phyloP scores from a whole-genome alignment of 2,113 vertebrate species.

The Percina caprodes region DNA sequence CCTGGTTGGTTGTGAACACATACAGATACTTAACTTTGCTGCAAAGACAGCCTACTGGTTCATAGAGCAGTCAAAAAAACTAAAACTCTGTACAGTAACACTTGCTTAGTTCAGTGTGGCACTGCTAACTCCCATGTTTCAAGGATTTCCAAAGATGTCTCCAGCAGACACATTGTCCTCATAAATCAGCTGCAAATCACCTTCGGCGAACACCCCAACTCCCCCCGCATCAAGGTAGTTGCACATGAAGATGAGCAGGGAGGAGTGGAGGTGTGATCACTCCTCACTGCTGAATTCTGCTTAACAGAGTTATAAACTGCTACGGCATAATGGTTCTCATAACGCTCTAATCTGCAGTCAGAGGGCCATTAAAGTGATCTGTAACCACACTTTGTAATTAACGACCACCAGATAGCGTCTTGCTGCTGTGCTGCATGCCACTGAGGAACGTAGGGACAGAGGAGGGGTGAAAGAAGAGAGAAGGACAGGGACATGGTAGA shows the following conservation, averaged over 20 bases:
- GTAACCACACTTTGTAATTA: conserved; percentile 73
- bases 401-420: conserved; percentile 48
- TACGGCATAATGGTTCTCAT: conserved; percentile 57
- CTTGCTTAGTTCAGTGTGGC: background rate
- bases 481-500: background rate
- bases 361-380: conserved; percentile 69
- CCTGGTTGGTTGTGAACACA: background rate
- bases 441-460: conserved; percentile 3
- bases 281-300: conserved; percentile 61
- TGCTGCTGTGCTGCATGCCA: conserved; percentile 12
- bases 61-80: background rate
- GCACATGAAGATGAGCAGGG: conserved; percentile 34
- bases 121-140: background rate
- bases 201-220: background rate
- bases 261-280: conserved; percentile 33
- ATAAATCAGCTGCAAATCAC: conserved; percentile 2
- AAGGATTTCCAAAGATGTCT: background rate
- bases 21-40: background rate
- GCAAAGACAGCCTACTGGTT: background rate
- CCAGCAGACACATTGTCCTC: background rate
- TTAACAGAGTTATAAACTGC: conserved; percentile 76
- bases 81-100: background rate
- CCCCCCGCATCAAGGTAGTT: background rate
- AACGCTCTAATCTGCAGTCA: conserved; percentile 67
- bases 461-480: background rate